These are phyloP conservation scores for Cyanoderma ruficeps DNA, from an alignment of 2,113 vertebrate genomes.

Conservation along the genomic window DNA sequence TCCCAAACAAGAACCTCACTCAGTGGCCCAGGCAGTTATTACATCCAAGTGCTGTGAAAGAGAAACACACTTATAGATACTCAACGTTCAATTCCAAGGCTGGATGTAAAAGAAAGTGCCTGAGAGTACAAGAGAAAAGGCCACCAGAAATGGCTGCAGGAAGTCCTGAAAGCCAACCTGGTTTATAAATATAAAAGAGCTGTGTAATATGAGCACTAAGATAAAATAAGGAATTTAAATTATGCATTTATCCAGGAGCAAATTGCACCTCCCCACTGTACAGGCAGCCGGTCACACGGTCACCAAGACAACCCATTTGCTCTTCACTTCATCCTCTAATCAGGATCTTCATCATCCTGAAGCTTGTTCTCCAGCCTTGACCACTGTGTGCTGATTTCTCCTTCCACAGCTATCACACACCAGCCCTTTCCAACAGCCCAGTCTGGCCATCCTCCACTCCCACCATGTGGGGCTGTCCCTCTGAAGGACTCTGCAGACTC, in stretches of 20 bases:
- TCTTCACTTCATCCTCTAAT: neutral
- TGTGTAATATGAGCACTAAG: neutral
- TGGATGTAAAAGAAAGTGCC: neutral
- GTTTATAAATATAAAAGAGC: neutral
- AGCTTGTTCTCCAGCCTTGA: neutral
- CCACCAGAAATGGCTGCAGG: neutral
- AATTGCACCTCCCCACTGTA: neutral
- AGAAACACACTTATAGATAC: neutral
- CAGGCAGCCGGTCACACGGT: neutral
- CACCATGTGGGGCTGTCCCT: neutral
- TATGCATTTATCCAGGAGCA: neutral
- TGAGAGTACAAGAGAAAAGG: neutral
- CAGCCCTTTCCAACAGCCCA: fast-evolving
- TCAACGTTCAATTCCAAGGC: neutral
- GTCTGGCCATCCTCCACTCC: neutral
- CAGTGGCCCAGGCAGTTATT: neutral
- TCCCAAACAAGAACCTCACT: neutral
- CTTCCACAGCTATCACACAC: neutral
- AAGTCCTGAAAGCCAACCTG: neutral
- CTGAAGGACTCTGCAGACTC: neutral
- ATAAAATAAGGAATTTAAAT: conserved; percentile 25
- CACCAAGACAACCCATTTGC: neutral
- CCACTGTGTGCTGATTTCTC: neutral
- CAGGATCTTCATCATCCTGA: neutral
- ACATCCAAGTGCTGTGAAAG: neutral